phyloP scores from a whole-genome alignment of 2,888 invertebrate genomes.

The Minunthozetes semirufus region DNA sequence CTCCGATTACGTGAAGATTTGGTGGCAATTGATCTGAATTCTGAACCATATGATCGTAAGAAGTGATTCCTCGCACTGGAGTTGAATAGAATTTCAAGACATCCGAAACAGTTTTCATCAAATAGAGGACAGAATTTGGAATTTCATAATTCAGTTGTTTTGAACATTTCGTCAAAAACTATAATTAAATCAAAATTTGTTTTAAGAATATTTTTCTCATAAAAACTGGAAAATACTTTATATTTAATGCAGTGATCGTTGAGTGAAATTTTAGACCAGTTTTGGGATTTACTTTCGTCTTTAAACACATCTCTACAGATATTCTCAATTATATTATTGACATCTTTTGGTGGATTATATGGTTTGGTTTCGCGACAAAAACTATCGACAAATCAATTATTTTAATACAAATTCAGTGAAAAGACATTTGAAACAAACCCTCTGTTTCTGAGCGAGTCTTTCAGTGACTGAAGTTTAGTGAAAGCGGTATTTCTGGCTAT shows the following conservation, averaged over 20 bases:
- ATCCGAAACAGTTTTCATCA: slow-evolving; percentile 65
- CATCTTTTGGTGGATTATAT: slow-evolving; percentile 66
- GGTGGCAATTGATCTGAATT: slow-evolving; percentile 66
- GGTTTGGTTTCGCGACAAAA: slow-evolving; percentile 58
- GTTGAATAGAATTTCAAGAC: slow-evolving; percentile 65
- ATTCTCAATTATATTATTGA: slow-evolving; percentile 56
- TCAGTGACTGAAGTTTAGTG: slow-evolving; percentile 14
- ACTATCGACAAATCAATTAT: background rate
- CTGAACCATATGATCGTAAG: slow-evolving; percentile 60
- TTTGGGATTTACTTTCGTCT: slow-evolving; percentile 40
- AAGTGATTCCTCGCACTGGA: slow-evolving; percentile 62
- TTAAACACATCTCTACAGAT: slow-evolving; percentile 54
- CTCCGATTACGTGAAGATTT: slow-evolving; percentile 74
- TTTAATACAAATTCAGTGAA: background rate
- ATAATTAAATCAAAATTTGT: slow-evolving; percentile 37
- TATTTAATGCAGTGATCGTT: slow-evolving; percentile 56
- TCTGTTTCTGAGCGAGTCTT: background rate
- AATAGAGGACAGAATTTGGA: slow-evolving; percentile 72
- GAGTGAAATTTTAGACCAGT: slow-evolving; percentile 45
- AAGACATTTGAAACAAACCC: slow-evolving; percentile 14
- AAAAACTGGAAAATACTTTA: slow-evolving; percentile 46
- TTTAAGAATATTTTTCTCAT: background rate
- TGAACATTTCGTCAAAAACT: slow-evolving; percentile 62
- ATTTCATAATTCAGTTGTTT: slow-evolving; percentile 66
- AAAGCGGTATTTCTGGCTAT: slow-evolving; percentile 25